Evolutionary conservation across 2,797 vertebrate genomes (phyloP), one percentile per base, ranked within the genome.

Genomic region (Acrossocheilus fasciatus): DNA sequence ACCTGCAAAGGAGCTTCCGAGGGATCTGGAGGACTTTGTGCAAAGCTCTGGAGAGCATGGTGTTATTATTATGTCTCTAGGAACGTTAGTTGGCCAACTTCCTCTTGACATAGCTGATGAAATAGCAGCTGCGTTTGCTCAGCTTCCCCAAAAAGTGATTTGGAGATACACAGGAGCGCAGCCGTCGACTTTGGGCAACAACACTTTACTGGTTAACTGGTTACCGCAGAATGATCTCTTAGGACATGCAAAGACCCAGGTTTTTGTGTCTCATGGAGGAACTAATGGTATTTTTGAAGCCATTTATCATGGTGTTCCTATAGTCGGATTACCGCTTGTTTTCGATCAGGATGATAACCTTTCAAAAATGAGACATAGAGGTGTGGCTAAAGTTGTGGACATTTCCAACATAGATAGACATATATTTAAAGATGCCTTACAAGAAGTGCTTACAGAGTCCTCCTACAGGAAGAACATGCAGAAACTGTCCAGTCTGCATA

Each of bases 51-150:
- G 93, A 69, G 92, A 95, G 2, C 92, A 95, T 11, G 95, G 95
- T 43, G 86, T 95, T 84, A 89, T 98, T 50, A 79, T 97, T 0
- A 96, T 96, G 93, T 95, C 95, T 72, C 84, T 96, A 82, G 95
- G 95, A 72, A 94, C 95, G 6, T 85, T 95, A 83, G 88, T 93
- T 18, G 88, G 54, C 9, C 82, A 92, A 3, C 93, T 96, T 72
- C 94, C 94, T 0, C 4, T 0, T 36, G 93, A 94, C 20, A 77
- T 95, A 4, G 87, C 92, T 0, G 90, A 96, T 43, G 88, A 92
- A 75, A 93, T 96, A 1, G 94, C 94, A 34, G 90, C 92, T 77
- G 92, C 89, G 72, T 95, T 96, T 73, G 91, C 94, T 4, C 89
- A 92, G 86, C 89, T 96, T 80, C 94, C 94, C 47, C 95, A 96